phyloP scores from a whole-genome alignment of 2,113 vertebrate species.

The Lucifuga dentata region DNA sequence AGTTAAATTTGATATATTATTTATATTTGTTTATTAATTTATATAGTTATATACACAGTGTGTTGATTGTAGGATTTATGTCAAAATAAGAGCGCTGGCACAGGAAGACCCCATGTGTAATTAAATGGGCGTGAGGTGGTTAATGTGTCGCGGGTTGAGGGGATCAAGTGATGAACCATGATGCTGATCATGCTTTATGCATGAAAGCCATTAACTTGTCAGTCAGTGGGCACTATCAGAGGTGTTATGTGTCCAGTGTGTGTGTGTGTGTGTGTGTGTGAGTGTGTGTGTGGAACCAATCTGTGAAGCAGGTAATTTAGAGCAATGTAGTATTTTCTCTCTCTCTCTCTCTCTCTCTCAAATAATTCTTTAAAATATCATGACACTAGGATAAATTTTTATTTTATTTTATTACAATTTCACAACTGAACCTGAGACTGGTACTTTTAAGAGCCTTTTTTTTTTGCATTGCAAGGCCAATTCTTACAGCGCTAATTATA shows the following conservation, averaged over 20 bases:
- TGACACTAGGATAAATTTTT: too few relatives aligned
- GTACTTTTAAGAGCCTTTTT: too few relatives aligned
- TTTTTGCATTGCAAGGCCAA: too few relatives aligned
- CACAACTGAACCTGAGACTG: too few relatives aligned
- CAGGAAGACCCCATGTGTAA: conserved; percentile 56
- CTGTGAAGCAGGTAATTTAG: conserved; percentile 34
- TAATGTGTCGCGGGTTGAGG: conserved; percentile 52
- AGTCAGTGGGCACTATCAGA: conserved; percentile 32
- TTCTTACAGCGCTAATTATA: conserved; percentile 2
- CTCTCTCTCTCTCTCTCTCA: neutral
- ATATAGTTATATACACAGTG: neutral
- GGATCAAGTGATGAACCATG: conserved; percentile 70
- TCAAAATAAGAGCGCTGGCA: neutral
- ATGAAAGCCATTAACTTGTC: conserved; percentile 70
- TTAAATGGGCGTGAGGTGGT: conserved; percentile 70
- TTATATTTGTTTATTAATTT: too few relatives aligned
- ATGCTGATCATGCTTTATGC: conserved; percentile 72
- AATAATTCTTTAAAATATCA: too few relatives aligned
- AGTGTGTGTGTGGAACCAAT: conserved; percentile 20
- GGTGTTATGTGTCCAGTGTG: conserved; percentile 57
- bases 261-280: conserved; percentile 8
- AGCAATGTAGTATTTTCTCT: conserved; percentile 21
- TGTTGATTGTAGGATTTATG: neutral
- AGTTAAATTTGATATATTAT: too few relatives aligned
- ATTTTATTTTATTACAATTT: too few relatives aligned